Base-by-base conservation (phyloP, 2,888 invertebrate species). In the Hirtodrosophila confusa region DNA sequence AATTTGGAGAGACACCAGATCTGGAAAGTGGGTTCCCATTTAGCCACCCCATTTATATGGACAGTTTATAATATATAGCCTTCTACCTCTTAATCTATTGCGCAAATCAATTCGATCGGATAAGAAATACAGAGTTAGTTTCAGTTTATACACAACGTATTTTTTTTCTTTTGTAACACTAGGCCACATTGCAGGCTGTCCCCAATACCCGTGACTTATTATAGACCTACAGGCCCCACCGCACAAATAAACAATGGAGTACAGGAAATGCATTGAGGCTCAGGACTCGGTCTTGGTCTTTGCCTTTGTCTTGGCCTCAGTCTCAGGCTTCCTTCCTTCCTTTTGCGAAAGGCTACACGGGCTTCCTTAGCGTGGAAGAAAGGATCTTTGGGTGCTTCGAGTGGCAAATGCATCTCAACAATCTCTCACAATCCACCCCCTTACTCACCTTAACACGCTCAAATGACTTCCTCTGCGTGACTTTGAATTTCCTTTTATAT, bases 171-270 rank as follows among this genome's bases (percentile, higher is more conserved):
- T 45, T 17, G 7, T 39, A 39, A 27, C 10, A 57, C 23, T 11
- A 23, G 23, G 2, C 7, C 5, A 12, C n/a, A n/a, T n/a, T n/a
- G n/a, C 33, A 8, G n/a, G 8, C 41, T 43, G 40, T 48, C 53
- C 36, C 39, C 60, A 53, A 68, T 53, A 27, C 31, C 31, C 39
- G 9, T 33, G 11, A 40, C 50, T 66, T 51, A 35, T 33, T 37
- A 8, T 27, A 29, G 11, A 8, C 50, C 35, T 8, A 23, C 43
- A 54, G 11, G 31, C 43, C 54, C n/a, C 37, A 5, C 9, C 44
- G 27, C 10, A n/a, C 8, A 1, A 56, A 56, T 57, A 73, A 69
- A 74, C 74, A 69, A 66, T 53, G 62, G 29, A 54, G 41, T 33
- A 43, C 36, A 51, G 66, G 47, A 64, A 75, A 60, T 65, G 68